phyloP scores from a whole-genome alignment of 2,113 vertebrate species.

The Coreoperca whiteheadi region DNA sequence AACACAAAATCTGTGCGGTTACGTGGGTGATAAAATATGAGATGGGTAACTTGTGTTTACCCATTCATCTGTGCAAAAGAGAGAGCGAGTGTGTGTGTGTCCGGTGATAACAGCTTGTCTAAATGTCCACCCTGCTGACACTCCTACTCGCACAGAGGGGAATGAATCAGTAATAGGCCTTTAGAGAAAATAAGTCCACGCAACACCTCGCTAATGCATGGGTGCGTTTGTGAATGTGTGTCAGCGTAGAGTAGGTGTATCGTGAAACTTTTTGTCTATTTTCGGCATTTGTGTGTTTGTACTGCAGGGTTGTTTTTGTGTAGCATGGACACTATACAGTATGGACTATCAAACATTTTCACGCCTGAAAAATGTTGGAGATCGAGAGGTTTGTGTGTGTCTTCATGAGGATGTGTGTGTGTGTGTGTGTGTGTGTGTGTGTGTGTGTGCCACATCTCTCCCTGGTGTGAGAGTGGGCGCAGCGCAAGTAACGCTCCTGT shows the following conservation, averaged over 20 bases:
- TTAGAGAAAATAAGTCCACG: conserved; percentile 26
- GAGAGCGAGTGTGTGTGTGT: conserved; percentile 19
- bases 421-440: conserved; percentile 12
- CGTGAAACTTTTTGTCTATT: background rate
- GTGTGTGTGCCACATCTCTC: conserved; percentile 1
- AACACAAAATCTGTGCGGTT: background rate
- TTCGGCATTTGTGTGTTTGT: background rate
- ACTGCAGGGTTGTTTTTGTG: background rate
- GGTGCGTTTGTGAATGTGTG: background rate
- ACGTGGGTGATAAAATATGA: background rate
- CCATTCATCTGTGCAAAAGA: conserved; percentile 10
- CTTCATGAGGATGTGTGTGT: background rate
- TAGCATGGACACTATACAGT: background rate
- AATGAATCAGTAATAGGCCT: conserved; percentile 51
- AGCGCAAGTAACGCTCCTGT: conserved; percentile 23
- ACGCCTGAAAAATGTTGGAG: too few relatives aligned
- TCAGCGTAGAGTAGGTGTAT: background rate
- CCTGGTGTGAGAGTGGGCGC: conserved; percentile 1
- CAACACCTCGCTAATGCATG: conserved; percentile 30
- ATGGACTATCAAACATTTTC: background rate
- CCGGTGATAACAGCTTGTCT: conserved; percentile 46
- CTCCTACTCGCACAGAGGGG: conserved; percentile 44
- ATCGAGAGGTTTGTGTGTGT: background rate
- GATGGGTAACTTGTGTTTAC: conserved; percentile 33
- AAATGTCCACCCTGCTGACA: conserved; percentile 50